Conservation (phyloP, 2,888 invertebrate genomes). For the Ophion costatus region DNA sequence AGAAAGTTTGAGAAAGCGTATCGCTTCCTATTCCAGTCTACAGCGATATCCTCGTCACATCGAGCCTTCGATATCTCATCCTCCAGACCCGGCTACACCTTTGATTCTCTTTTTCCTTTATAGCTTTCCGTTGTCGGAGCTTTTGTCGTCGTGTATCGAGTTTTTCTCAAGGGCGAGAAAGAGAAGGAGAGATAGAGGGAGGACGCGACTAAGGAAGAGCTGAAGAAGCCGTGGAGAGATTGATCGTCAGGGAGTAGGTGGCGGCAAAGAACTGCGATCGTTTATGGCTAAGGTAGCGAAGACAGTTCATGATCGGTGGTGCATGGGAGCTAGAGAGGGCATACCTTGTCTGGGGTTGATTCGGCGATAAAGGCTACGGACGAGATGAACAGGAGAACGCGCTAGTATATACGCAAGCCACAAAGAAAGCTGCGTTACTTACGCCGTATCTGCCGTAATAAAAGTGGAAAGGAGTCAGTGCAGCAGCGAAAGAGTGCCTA, state of each 20-base stretch:
- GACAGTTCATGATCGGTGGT: slow-evolving; percentile 45
- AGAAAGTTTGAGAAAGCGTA: slow-evolving; percentile 1
- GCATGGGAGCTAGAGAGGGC: slow-evolving; percentile 26
- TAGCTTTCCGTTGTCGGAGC: slow-evolving; percentile 16
- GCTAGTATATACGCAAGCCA: not conserved
- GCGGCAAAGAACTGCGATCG: slow-evolving; percentile 15
- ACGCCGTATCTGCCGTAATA: not conserved
- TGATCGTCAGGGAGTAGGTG: not conserved
- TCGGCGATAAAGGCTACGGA: slow-evolving; percentile 55
- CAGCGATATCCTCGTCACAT: not conserved
- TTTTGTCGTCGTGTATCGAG: slow-evolving; percentile 54
- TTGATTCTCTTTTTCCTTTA: slow-evolving; percentile 6
- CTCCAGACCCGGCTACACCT: not conserved
- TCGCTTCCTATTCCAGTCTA: not conserved
- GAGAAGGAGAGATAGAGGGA: not conserved
- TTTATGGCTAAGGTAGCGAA: slow-evolving; percentile 56
- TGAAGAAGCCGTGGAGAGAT: slow-evolving; percentile 6
- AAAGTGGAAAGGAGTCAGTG: slow-evolving; percentile 6
- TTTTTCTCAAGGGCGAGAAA: slow-evolving; percentile 35
- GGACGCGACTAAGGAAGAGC: slow-evolving; percentile 5
- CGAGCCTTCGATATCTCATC: slow-evolving; percentile 13
- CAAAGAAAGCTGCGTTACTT: not conserved
- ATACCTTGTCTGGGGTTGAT: slow-evolving; percentile 45
- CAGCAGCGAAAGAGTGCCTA: slow-evolving; percentile 24
- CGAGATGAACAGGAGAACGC: slow-evolving; percentile 32